Base-by-base conservation (phyloP, 1,140 invertebrate genomes). In the Drosophila lowei region DNA sequence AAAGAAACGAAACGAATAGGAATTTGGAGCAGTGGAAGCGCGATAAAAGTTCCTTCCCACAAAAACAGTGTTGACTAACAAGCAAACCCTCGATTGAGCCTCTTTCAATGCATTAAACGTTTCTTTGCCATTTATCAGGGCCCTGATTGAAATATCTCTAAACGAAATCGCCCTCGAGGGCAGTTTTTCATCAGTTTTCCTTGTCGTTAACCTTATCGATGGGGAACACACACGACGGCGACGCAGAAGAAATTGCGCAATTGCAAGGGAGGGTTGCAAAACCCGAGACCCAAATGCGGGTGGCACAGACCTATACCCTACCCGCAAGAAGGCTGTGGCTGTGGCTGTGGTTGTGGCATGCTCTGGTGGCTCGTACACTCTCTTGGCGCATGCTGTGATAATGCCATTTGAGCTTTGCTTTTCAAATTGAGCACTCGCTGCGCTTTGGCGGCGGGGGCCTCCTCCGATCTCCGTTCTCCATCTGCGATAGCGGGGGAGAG, bases 391-490 rank as follows among this genome's bases (percentile, higher is more conserved):
- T 86, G 83, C 81, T 86, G 81, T 88, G 81, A 86, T 86, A 86
- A 86, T 86, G 77, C 83, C 67, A 52, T 75, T 78, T 86, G 77
- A 86, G 81, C 81, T 86, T 75, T 74, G 78, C 80, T 86, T 85
- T 85, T 86, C 77, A 74, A 77, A 86, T 85, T 86, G 78, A 86
- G 81, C 83, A 78, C 81, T 86, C 81, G 81, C 81, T 86, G 83
- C 73, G 81, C 83, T 88, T 88, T 77, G 21, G 16, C 23, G 25
- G 2, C 23, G 23, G 21, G 48, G 48, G 8, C 21, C n/a, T 30
- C 47, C 46, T 54, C 44, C 65, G 80, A 85, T 86, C 81, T 72
- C 50, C 63, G 65, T 59, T 59, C 55, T 34, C 30, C 23, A 5
- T 2, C 21, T 30, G 15, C 55, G 54, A 48, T 43, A 46, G 44